Evolutionary conservation across 2,113 vertebrate species (phyloP).

Genomic region (Amia ocellicauda): DNA sequence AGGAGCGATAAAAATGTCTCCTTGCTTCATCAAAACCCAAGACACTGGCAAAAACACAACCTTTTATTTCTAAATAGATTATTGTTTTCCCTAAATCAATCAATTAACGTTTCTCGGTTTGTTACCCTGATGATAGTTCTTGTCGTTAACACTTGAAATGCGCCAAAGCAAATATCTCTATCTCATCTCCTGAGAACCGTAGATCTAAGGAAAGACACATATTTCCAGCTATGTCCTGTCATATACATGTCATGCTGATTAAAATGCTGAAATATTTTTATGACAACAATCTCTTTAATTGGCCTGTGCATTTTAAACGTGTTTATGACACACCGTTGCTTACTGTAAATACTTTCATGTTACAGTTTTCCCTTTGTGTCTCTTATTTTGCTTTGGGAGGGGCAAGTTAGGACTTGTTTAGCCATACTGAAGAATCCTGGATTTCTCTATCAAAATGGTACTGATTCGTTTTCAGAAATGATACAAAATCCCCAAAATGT

Average conservation of each 20-base stretch:
- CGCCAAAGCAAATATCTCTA: conserved; percentile 38
- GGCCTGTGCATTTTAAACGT: conserved; percentile 39
- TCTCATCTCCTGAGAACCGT: conserved; percentile 32
- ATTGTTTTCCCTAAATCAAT: conserved; percentile 52
- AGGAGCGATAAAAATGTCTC: conserved; percentile 37
- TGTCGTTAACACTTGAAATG: conserved; percentile 25
- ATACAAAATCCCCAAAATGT: no score
- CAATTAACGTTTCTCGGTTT: conserved; percentile 29
- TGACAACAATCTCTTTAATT: conserved; percentile 32
- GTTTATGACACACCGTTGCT: not conserved
- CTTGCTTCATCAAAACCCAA: conserved; percentile 19
- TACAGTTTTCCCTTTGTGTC: conserved; percentile 24
- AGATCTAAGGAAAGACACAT: conserved; percentile 33
- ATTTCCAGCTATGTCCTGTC: conserved; percentile 10
- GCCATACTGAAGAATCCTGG: no score
- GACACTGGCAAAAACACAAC: conserved; percentile 22
- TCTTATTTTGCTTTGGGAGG: conserved; percentile 28
- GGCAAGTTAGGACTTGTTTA: no score
- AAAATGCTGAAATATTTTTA: conserved; percentile 26
- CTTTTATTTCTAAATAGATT: conserved; percentile 33
- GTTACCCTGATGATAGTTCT: conserved; percentile 29
- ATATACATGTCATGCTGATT: conserved; percentile 9
- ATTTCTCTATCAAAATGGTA: no score
- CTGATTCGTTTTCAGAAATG: no score
- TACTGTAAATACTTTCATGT: conserved; percentile 26